Evolutionary conservation across 1,140 invertebrate species (phyloP), one percentile per base, ranked within the genome.

Genomic region (Lamellibrachia luymesi): DNA sequence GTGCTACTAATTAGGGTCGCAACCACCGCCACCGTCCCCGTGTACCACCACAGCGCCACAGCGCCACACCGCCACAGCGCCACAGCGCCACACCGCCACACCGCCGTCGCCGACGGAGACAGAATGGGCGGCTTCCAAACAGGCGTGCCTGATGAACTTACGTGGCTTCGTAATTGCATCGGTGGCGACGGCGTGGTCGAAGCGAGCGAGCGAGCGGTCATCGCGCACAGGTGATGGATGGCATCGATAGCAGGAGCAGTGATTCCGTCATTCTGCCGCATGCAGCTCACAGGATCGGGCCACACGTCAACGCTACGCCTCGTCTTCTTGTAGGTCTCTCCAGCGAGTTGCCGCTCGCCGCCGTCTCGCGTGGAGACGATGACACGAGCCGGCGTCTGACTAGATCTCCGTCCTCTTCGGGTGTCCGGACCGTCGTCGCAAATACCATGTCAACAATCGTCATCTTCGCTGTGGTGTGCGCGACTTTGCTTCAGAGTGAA

Each of bases 141-240:
- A 7, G 7, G 49, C 91, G 13, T n/a, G 91, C 91, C 91, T 50
- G 91, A 50, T 51, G 51, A 50, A 91, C 49, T 91, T 51, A 50
- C 49, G 49, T 25, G 91, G 91, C 91, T 91, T 91, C 91, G 49
- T 91, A 50, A 50, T 50, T 91, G 17, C 91, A 91, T 91, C 49
- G 91, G 91, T 8, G 2, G 91, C 17, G 91, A 91, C 13, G 64
- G 2, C 64, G 64, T 17, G 8, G 64, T 22, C 64, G 38, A 38
- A 38, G 38, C 38, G 38, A 38, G 38, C 38, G 64, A 80, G 64
- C 13, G 13, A 22, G 64, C 64, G 64, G 64, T 80, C 64, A 80
- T 22, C 17, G 64, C 64, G 64, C 64, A 80, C 64, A 80, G 64
- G 64, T 80, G 64, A 80, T 80, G 64, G 64, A 80, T 80, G 2